A percentile compares a stretch with the other conserved stretches of the same genome.
phyloP scores from a whole-genome alignment of 2,113 vertebrate species.

The Corynorhinus townsendii region DNA sequence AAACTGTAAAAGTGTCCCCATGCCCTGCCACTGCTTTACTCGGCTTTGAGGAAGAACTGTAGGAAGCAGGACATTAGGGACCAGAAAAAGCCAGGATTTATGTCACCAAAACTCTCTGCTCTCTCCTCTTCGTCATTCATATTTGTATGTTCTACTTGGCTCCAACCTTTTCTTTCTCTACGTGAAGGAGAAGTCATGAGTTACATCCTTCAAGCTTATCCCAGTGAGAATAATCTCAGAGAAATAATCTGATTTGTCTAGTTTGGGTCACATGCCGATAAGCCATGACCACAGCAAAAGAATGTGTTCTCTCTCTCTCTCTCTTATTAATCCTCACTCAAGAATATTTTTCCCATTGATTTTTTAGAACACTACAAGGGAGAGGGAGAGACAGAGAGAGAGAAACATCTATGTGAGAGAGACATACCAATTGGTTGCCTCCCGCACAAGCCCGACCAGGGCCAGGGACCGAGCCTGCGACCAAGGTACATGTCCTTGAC shows the following conservation, averaged over 20 bases:
- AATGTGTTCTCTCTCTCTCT: too few species aligned
- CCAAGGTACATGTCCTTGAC: too few species aligned
- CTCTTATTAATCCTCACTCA: too few species aligned
- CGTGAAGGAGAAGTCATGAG: background rate
- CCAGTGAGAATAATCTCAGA: background rate
- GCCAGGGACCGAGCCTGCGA: too few species aligned
- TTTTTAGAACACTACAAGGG: too few species aligned
- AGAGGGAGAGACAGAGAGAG: too few species aligned
- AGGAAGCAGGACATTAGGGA: background rate
- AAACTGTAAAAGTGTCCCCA: background rate
- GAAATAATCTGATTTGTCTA: background rate
- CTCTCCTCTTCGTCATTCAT: background rate
- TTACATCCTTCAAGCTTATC: background rate
- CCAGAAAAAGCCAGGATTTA: background rate
- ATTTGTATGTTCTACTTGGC: background rate
- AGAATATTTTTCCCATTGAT: too few species aligned
- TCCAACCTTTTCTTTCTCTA: background rate
- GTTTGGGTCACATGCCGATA: background rate
- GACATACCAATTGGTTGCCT: too few species aligned
- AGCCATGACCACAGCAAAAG: background rate
- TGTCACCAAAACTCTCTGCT: background rate
- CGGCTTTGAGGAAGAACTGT: background rate
- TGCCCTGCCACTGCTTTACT: background rate
- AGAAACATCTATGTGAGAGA: too few species aligned
- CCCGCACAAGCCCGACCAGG: too few species aligned